phyloP scores from a whole-genome alignment of 1,140 invertebrate species.

The Asbolus verrucosus region DNA sequence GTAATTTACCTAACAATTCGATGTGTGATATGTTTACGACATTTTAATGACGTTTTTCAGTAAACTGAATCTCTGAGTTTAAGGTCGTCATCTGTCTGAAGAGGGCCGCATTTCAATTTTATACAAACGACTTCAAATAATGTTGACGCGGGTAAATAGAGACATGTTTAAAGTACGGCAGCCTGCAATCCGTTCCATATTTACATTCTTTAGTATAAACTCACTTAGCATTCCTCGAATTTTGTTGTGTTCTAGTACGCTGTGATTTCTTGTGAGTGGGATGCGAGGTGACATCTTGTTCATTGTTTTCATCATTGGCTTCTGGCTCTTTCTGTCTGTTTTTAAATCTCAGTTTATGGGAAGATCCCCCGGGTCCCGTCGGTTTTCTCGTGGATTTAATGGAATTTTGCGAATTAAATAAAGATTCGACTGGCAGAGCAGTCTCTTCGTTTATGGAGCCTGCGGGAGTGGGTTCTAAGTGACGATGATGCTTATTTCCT shows the following conservation, averaged over 20 bases:
- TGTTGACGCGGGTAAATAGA: neutral
- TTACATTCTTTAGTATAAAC: slow-evolving; percentile 35
- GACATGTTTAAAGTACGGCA: slow-evolving; percentile 7
- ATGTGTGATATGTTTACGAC: no score
- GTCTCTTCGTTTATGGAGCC: slow-evolving; percentile 70
- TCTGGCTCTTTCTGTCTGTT: slow-evolving; percentile 62
- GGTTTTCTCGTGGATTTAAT: slow-evolving; percentile 70
- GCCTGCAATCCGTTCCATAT: slow-evolving; percentile 2
- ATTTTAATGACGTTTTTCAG: no score
- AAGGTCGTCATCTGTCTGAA: no score
- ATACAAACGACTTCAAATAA: neutral
- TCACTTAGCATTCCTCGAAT: slow-evolving; percentile 58
- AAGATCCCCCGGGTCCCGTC: slow-evolving; percentile 65
- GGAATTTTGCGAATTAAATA: slow-evolving; percentile 66
- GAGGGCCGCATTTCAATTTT: no score
- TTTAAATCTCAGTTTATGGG: slow-evolving; percentile 59
- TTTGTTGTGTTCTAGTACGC: slow-evolving; percentile 43
- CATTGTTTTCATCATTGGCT: slow-evolving; percentile 57
- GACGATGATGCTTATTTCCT: slow-evolving; percentile 66
- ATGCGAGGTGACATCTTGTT: slow-evolving; percentile 55
- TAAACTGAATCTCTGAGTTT: no score
- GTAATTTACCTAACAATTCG: no score
- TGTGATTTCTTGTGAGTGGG: slow-evolving; percentile 57
- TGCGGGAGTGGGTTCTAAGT: slow-evolving; percentile 74
- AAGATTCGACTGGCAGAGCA: slow-evolving; percentile 66